Evolutionary conservation across 2,113 vertebrate species (phyloP), one percentile per base, ranked within the genome.

Genomic region (Aldabrachelys gigantea): DNA sequence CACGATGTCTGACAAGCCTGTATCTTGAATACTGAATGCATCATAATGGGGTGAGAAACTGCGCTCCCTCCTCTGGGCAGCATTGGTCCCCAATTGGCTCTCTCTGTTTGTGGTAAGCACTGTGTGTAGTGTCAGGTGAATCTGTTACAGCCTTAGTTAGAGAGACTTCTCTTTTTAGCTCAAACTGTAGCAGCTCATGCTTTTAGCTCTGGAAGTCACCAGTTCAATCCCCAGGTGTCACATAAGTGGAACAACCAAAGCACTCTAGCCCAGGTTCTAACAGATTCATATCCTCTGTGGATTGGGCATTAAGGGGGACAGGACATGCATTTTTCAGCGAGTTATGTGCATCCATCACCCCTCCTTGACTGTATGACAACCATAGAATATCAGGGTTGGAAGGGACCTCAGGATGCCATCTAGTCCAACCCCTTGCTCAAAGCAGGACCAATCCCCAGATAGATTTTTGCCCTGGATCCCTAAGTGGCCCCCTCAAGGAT

Each of bases 1-100:
- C 83, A 96, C 94, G 92, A 93, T 62, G 95, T 65, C 96, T 96
- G 82, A 76, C 83, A 90, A 82, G 44, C 83, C 56, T 88, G 65
- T 95, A 89, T 84, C 69, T 93, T 96, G 88, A 94, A 90, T 92
- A 89, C 31, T 84, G 89, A 97, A 93, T 53, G 6, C 29, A 80
- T 91, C 62, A 97, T 96, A 31, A 62, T 59, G 59, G 59, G 59
- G 59, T 1, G 29, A 2, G 52, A 29, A 59, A 29, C 27, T 29
- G 56, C 57, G 29, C 13, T 14, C 59, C 13, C 13, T 62, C 59
- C 59, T 62, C 59, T 35, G 29, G 29, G 29, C 29, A 31, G 29
- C 59, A 16, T 31, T 62, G 29, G 11, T 62, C 27, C 29, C 11
- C 59, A 62, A 31, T 35, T 62, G 59, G 13, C 59, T 49, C 7